phyloP scores from a whole-genome alignment of 2,888 invertebrate genomes.

The Icerya purchasi region DNA sequence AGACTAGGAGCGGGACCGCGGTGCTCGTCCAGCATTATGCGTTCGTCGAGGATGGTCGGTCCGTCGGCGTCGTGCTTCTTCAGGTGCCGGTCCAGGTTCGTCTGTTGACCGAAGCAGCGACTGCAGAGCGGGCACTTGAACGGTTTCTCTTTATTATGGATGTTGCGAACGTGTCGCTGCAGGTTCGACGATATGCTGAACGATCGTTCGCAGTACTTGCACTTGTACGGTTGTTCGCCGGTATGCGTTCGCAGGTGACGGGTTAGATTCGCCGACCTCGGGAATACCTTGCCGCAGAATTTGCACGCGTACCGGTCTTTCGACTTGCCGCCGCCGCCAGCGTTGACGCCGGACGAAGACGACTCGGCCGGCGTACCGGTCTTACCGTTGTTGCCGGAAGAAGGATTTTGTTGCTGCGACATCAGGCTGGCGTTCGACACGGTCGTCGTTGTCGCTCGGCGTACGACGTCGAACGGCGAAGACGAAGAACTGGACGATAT shows the following conservation, averaged over 20 bases:
- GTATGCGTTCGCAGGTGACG: constrained; percentile 93
- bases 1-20: constrained; percentile 14
- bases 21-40: constrained; percentile 29
- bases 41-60: constrained; percentile 45
- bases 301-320: constrained; percentile 90
- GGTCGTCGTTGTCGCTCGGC: neutral
- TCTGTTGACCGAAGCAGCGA: constrained; percentile 95
- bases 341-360: neutral
- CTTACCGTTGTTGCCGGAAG: neutral
- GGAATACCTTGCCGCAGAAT: constrained; percentile 93
- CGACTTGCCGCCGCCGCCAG: constrained; percentile 26
- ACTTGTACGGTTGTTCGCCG: constrained; percentile 93
- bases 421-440: too few species aligned
- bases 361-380: neutral
- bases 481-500: neutral
- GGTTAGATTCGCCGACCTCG: constrained; percentile 88
- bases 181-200: constrained; percentile 98
- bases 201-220: constrained; percentile 93
- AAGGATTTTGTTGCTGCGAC: neutral
- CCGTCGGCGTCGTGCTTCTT: constrained; percentile 94
- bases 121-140: constrained; percentile 95
- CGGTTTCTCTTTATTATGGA: constrained; percentile 95
- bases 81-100: constrained; percentile 88
- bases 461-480: neutral
- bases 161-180: constrained; percentile 93